phyloP scores from a whole-genome alignment of 2,113 vertebrate genomes.

The Toxotes jaculatrix region DNA sequence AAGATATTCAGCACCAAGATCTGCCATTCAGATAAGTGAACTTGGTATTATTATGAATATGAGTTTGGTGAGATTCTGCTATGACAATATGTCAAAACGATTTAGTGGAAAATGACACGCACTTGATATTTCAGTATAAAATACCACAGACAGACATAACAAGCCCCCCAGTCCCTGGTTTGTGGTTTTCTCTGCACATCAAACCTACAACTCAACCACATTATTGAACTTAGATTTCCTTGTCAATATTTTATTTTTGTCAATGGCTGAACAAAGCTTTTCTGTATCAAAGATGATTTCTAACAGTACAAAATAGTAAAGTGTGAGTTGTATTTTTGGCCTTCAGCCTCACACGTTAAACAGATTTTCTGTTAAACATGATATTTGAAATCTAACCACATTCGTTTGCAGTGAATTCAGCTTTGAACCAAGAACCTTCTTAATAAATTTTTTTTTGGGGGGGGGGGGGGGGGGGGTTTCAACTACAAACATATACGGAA shows the following conservation, averaged over 20 bases:
- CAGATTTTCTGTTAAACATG: not conserved
- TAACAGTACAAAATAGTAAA: too few relatives aligned
- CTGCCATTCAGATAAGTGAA: too few relatives aligned
- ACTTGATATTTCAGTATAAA: not conserved
- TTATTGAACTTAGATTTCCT: not conserved
- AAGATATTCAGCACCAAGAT: not conserved
- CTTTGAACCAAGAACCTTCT: not conserved
- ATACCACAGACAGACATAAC: not conserved
- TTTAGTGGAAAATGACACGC: not conserved
- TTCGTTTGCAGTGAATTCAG: not conserved
- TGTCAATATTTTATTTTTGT: too few relatives aligned
- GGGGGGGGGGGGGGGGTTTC: not conserved
- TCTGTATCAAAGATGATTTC: too few relatives aligned
- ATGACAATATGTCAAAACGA: too few relatives aligned
- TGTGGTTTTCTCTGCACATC: too few relatives aligned
- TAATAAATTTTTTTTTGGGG: not conserved
- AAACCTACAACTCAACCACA: too few relatives aligned
- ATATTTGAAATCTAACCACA: too few relatives aligned
- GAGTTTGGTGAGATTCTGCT: not conserved
- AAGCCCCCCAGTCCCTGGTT: too few relatives aligned
- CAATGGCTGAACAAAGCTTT: too few relatives aligned
- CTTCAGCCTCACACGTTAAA: not conserved
- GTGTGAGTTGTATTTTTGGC: not conserved
- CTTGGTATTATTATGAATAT: not conserved
- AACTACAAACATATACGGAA: not conserved